Evolutionary conservation across 2,113 vertebrate species (phyloP), one percentile per base, ranked within the genome.

Genomic region (Hystrix cristata): DNA sequence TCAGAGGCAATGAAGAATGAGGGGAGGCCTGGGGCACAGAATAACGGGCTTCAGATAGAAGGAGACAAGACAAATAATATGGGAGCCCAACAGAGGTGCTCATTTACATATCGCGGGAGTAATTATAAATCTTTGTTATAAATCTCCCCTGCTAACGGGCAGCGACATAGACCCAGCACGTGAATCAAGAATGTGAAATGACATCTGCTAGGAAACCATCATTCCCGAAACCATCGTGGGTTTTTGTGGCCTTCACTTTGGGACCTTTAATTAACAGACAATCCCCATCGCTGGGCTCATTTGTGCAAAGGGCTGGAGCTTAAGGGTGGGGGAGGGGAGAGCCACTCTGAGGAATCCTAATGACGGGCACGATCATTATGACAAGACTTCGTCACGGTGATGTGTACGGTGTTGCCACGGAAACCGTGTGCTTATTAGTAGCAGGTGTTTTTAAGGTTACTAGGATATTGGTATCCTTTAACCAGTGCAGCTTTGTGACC

Each of bases 241-340:
- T 64, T 79, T 90, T 80, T 87, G 64, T 72, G 55, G 92, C 67
- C 85, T 93, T 95, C 78, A 27, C 55, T 16, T 78, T 53, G 64
- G 90, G 87, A 27, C 90, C 85, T 96, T 94, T 97, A 97, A 98
- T 97, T 94, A 97, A 79, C 23, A 76, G 94, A 88, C 53, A 46
- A 86, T 46, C 69, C 65, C 86, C 74, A 25, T 60, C 4, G 0
- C 55, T 71, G 38, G 69, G 71, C 60, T 82, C 7, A 1, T 71
- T 64, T 86, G 92, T 93, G 90, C 4, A 65, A 81, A 92, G 87
- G 48, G 27, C 62, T 55, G 38, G 82, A 86, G 71, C 21, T 6
- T 21, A 65, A 65, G 57, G 43, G 27, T 0, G 21, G 67, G 27
- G 90, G 93, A 38, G 74, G 83, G 62, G 25, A 0, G 21, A 57